Base-by-base conservation (phyloP, 2,797 vertebrate species). In the Alosa sapidissima region DNA sequence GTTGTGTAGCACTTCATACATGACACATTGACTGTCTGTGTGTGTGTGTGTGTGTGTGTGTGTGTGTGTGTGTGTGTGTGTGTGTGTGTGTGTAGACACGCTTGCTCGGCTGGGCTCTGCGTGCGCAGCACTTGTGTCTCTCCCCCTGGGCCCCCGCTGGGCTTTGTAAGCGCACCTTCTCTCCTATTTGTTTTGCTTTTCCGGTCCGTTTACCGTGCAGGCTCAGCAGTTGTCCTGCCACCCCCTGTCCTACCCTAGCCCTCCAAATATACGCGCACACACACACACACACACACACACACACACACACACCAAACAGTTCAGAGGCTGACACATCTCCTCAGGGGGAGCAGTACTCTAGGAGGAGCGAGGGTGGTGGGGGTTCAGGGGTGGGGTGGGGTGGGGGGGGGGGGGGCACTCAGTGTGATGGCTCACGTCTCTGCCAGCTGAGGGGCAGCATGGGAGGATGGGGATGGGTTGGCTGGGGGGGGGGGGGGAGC, bases 351-450 rank as follows among this genome's bases (percentile, higher is more conserved):
- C 28, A 68, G 62, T 13, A 68, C 1, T 68, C 7, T 68, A 28
- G 28, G 28, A 68, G 62, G 24, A 9, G 62, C 11, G 24, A 10
- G 24, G n/a, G 62, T 33, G n/a, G 11, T 1, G n/a, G n/a, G 24
- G 28, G 10, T 3, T 65, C 7, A 33, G 62, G 49, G 49, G 49
- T 2, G 49, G 49, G 49, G 49, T 7, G 49, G 28, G 13, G 62
- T 2, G 36, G 36, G 68, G 49, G 28, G 13, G 62, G 2, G 36
- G 36, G 68, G 33, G 68, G n/a, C 68, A 45, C 68, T 41, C 33
- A 75, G 33, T 75, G 13, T 41, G 68, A 87, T 83, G 81, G 81
- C 48, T 83, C 83, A 84, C 41, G 10, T 87, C 81, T 72, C 58
- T 60, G 68, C 54, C 52, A 14, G 86, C 85, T 87, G 81, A 85